These are phyloP conservation scores for Matsumyia berberina DNA, from an alignment of 2,888 invertebrate species.

Conservation along the genomic window DNA sequence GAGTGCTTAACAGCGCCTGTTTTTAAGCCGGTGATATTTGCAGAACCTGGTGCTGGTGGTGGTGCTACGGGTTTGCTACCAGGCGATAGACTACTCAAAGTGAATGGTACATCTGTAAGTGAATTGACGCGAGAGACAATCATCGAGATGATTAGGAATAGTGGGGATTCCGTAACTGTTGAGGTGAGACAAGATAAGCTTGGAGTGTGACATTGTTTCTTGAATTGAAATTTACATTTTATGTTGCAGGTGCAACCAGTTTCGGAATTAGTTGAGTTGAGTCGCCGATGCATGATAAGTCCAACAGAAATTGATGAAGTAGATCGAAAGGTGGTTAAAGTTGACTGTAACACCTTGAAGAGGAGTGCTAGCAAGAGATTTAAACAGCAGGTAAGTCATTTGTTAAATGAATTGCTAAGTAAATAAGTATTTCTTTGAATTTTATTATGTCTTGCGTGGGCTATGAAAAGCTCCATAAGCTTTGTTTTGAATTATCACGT, in stretches of 20 bases:
- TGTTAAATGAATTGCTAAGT: not conserved
- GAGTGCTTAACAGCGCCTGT: constrained; percentile 82
- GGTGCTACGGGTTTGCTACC: constrained; percentile 94
- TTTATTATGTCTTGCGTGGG: not conserved
- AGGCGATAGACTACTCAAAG: constrained; percentile 96
- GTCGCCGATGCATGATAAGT: constrained; percentile 87
- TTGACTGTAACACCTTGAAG: constrained; percentile 90
- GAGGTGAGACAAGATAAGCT: constrained; percentile 87
- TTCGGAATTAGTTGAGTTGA: constrained; percentile 95
- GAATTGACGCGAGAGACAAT: constrained; percentile 95
- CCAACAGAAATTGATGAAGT: constrained; percentile 79
- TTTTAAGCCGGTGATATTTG: constrained; percentile 90
- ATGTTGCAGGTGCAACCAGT: constrained; percentile 93
- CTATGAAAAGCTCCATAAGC: not conserved
- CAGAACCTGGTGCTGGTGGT: constrained; percentile 93
- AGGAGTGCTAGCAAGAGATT: constrained; percentile 92
- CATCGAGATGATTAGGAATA: constrained; percentile 95
- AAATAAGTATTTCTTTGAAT: not conserved
- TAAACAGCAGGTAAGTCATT: constrained; percentile 85
- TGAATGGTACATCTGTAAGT: constrained; percentile 94
- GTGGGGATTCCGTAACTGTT: constrained; percentile 91
- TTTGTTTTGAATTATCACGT: not conserved
- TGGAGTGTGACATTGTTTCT: constrained; percentile 12
- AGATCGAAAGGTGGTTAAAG: constrained; percentile 80
- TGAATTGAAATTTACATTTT: constrained; percentile 16